Conservation (phyloP, 2,888 invertebrate species). For the Silvanus unidentatus region DNA sequence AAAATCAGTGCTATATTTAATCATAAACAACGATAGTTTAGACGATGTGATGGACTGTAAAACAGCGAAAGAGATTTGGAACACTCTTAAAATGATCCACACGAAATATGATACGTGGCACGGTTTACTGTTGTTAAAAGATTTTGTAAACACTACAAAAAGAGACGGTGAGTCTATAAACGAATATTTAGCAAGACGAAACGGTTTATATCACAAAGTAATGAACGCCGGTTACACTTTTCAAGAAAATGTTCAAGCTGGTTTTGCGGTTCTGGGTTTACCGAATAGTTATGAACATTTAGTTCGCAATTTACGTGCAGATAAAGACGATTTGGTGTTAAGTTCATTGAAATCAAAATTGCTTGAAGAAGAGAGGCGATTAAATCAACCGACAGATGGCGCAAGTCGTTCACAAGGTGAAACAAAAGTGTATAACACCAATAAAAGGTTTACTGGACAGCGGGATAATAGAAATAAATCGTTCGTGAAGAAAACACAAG, state of each 20-base stretch:
- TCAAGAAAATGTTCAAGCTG: constrained; percentile 6
- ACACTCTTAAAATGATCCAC: constrained; percentile 3
- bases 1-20: constrained; percentile 4
- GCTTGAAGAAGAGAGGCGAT: constrained; percentile 3
- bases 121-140: constrained; percentile 4
- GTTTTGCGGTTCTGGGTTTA: constrained; percentile 1
- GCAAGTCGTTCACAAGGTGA: no score
- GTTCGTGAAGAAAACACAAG: no score
- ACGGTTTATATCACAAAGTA: constrained; percentile 5
- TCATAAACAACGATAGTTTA: constrained; percentile 3
- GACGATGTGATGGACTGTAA: constrained; percentile 8
- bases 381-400: no score
- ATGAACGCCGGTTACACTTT: constrained; percentile 4
- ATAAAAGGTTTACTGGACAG: no score
- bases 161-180: constrained; percentile 4
- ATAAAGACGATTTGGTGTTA: constrained; percentile 3
- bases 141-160: constrained; percentile 6
- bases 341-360: constrained; percentile 3
- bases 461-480: no score
- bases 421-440: no score
- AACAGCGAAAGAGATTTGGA: constrained; percentile 6
- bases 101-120: constrained; percentile 5
- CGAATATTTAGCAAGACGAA: constrained; percentile 4
- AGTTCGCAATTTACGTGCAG: background rate
- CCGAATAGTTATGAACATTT: constrained; percentile 2